These are phyloP conservation scores for Aspidapion aeneum DNA, from an alignment of 2,888 invertebrate species.

Conservation along the genomic window DNA sequence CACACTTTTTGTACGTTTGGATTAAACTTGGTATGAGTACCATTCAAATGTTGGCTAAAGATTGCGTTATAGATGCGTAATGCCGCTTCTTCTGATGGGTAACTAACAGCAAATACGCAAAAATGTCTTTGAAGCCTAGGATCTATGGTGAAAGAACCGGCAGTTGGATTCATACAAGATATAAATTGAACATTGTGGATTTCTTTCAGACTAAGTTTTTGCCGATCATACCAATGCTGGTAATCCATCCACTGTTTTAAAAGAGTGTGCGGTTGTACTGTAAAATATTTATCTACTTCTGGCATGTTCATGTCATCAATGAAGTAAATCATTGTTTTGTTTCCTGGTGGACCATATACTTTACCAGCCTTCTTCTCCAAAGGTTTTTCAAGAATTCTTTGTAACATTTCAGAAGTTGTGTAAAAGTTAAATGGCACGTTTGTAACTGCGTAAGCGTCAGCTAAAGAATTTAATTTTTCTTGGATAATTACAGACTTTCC, in stretches of 20 bases:
- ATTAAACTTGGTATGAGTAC: constrained; percentile 65
- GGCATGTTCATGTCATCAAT: constrained; percentile 98
- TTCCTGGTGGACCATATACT: constrained; percentile 92
- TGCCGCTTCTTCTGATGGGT: constrained; percentile 79
- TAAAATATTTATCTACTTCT: constrained; percentile 90
- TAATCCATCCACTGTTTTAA: constrained; percentile 93
- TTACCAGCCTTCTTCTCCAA: constrained; percentile 93
- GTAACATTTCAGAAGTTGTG: constrained; percentile 90
- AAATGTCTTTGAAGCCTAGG: constrained; percentile 85
- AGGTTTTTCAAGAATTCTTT: constrained; percentile 83
- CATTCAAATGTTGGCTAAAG: constrained; percentile 68
- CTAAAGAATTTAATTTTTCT: constrained; percentile 71
- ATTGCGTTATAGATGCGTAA: constrained; percentile 83
- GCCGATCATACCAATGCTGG: constrained; percentile 91
- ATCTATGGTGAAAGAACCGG: constrained; percentile 93
- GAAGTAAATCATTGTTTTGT: constrained; percentile 88
- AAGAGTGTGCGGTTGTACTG: constrained; percentile 92
- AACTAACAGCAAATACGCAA: constrained; percentile 84
- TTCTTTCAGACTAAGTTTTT: constrained; percentile 82
- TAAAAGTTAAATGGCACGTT: constrained; percentile 95
- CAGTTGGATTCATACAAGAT: constrained; percentile 95
- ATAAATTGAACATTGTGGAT: constrained; percentile 93
- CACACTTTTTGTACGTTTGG: constrained; percentile 56
- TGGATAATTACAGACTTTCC: constrained; percentile 91
- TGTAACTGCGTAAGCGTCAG: constrained; percentile 75